A percentile compares a stretch with the other conserved stretches of the same genome.
Evolutionary conservation across 2,113 vertebrate genomes (phyloP).

Genomic region (Notarius lentiginosus): DNA sequence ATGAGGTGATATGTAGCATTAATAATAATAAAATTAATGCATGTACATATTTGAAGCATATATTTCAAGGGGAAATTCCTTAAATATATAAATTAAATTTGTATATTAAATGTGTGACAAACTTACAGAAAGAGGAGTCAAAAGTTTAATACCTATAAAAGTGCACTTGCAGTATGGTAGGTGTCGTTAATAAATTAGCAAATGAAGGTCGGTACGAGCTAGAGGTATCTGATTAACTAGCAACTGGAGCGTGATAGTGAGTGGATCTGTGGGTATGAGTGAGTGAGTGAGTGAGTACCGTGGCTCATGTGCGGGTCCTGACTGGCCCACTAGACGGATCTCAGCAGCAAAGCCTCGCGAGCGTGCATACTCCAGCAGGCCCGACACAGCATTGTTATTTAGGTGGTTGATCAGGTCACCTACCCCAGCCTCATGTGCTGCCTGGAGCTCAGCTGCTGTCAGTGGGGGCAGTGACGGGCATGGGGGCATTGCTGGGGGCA

Average conservation of each 20-base stretch:
- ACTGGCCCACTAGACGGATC: slow-evolving; percentile 90
- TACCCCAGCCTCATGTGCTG: slow-evolving; percentile 76
- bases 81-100: too few relatives aligned
- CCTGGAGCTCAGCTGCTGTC: slow-evolving; percentile 72
- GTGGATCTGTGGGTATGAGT: not conserved
- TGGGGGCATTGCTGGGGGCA: slow-evolving; percentile 49
- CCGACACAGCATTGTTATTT: slow-evolving; percentile 89
- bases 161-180: not conserved
- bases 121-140: not conserved
- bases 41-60: not conserved
- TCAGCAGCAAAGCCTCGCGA: slow-evolving; percentile 93
- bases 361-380: slow-evolving; percentile 90
- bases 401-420: slow-evolving; percentile 91
- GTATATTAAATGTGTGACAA: not conserved
- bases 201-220: not conserved
- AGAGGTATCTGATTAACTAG: not conserved
- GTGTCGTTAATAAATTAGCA: not conserved
- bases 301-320: slow-evolving; percentile 89
- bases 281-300: slow-evolving; percentile 73
- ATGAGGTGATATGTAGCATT: not conserved
- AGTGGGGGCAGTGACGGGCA: slow-evolving; percentile 72
- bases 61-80: not conserved
- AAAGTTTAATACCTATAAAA: not conserved
- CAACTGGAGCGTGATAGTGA: not conserved
- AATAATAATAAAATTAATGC: not conserved